Evolutionary conservation across 2,113 vertebrate species (phyloP).

Genomic region (Dicentrarchus labrax): DNA sequence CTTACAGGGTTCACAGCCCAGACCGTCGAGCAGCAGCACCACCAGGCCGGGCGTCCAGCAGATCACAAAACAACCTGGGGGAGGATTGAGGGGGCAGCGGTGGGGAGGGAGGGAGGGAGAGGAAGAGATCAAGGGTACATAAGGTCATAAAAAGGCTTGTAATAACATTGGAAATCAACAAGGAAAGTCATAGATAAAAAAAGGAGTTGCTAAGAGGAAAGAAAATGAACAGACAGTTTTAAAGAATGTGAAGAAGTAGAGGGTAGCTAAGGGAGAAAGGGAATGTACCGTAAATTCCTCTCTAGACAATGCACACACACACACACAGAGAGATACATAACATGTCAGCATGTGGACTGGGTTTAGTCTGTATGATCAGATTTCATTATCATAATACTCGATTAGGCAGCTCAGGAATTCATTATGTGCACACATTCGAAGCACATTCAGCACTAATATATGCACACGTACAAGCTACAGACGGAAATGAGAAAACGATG

Average conservation of each 20-base stretch:
- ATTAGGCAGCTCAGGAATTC: conserved; percentile 69
- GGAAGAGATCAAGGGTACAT: not conserved
- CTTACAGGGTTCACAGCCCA: not conserved
- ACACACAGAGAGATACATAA: conserved; percentile 79
- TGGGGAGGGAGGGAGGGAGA: no score
- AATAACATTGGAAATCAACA: not conserved
- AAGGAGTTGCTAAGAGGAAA: conserved; percentile 4
- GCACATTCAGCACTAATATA: conserved; percentile 29
- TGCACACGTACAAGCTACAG: conserved; percentile 15
- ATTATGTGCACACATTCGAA: conserved; percentile 68
- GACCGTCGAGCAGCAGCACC: conserved; percentile 88
- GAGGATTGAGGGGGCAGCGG: not conserved
- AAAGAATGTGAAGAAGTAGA: conserved; percentile 49
- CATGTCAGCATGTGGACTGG: conserved; percentile 36
- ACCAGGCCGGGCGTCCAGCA: conserved; percentile 93
- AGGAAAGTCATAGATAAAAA: not conserved
- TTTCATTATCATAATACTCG: conserved; percentile 72
- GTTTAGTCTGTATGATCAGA: conserved; percentile 65
- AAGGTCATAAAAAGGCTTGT: conserved; percentile 2
- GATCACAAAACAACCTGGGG: conserved; percentile 83
- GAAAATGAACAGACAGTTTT: conserved; percentile 18
- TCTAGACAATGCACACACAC: conserved; percentile 56
- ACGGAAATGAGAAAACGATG: conserved; percentile 16
- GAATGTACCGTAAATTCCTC: conserved; percentile 61
- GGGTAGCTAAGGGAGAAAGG: not conserved